These are phyloP conservation scores for Shargacucullia verbasci DNA, from an alignment of 2,888 invertebrate species.

Conservation along the genomic window DNA sequence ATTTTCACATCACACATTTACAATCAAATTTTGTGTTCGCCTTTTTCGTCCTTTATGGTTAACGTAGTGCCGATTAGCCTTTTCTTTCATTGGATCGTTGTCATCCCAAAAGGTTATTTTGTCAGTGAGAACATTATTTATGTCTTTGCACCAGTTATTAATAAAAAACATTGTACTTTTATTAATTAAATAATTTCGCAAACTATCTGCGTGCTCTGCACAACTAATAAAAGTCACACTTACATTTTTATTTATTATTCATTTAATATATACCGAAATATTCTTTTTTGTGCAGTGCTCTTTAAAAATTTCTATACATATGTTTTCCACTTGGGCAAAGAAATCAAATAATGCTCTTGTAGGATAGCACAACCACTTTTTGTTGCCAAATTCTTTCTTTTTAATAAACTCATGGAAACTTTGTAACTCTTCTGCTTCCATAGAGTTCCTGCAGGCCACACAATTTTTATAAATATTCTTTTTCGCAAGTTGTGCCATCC, in stretches of 20 bases:
- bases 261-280: too few relatives aligned
- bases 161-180: slow-evolving; percentile 13
- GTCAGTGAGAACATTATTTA: slow-evolving; percentile 11
- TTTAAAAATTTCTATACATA: slow-evolving; percentile 11
- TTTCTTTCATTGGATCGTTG: slow-evolving; percentile 4
- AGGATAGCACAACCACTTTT: slow-evolving; percentile 42
- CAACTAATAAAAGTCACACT: too few relatives aligned
- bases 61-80: slow-evolving; percentile 3
- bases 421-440: slow-evolving; percentile 3
- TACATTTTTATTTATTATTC: background rate
- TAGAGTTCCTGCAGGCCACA: background rate
- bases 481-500: slow-evolving; percentile 32
- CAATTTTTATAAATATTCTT: slow-evolving; percentile 19
- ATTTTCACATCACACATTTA: too few relatives aligned
- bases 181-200: slow-evolving; percentile 3
- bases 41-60: too few relatives aligned
- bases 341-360: slow-evolving; percentile 33
- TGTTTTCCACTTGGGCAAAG: slow-evolving; percentile 34
- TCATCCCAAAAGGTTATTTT: slow-evolving; percentile 10
- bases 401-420: slow-evolving; percentile 24
- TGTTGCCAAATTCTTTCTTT: slow-evolving; percentile 31
- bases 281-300: too few relatives aligned
- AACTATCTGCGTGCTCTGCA: too few relatives aligned
- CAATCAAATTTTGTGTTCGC: too few relatives aligned
- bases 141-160: slow-evolving; percentile 8